Evolutionary conservation across 2,797 vertebrate genomes (phyloP).

Genomic region (Eospalax fontanierii): DNA sequence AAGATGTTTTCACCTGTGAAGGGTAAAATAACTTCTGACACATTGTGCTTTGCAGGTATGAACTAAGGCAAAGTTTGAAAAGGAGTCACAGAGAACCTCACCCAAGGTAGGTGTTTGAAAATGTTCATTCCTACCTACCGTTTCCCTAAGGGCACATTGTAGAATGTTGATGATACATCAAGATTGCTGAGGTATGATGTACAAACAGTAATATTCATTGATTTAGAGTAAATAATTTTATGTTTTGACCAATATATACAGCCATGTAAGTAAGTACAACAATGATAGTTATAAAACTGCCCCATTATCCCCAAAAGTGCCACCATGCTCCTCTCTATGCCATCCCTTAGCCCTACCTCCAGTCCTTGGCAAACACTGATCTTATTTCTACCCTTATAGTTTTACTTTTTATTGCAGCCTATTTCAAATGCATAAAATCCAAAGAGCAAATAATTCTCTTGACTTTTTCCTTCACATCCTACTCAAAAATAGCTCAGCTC

Average conservation of each 20-base stretch:
- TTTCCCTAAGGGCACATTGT: neutral
- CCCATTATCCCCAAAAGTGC: neutral
- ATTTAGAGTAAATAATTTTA: neutral
- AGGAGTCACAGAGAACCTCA: slow-evolving; percentile 12
- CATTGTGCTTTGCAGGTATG: neutral
- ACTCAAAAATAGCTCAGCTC: slow-evolving; percentile 78
- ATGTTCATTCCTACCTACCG: neutral
- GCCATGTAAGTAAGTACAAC: neutral
- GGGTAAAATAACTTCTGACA: neutral
- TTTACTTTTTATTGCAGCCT: slow-evolving; percentile 53
- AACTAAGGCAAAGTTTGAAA: neutral
- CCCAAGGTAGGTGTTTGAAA: neutral
- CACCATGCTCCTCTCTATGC: neutral
- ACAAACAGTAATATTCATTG: neutral
- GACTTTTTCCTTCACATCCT: slow-evolving; percentile 77
- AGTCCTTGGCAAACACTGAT: neutral
- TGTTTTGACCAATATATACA: neutral
- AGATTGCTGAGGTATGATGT: neutral
- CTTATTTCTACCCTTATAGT: slow-evolving; percentile 60
- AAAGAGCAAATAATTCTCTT: slow-evolving; percentile 80
- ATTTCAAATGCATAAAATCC: slow-evolving; percentile 77
- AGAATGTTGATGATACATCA: neutral
- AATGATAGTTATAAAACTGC: neutral
- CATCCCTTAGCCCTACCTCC: neutral
- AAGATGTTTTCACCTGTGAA: neutral